Evolutionary conservation across 1,140 invertebrate genomes (phyloP).

Genomic region (Aphis craccivora): DNA sequence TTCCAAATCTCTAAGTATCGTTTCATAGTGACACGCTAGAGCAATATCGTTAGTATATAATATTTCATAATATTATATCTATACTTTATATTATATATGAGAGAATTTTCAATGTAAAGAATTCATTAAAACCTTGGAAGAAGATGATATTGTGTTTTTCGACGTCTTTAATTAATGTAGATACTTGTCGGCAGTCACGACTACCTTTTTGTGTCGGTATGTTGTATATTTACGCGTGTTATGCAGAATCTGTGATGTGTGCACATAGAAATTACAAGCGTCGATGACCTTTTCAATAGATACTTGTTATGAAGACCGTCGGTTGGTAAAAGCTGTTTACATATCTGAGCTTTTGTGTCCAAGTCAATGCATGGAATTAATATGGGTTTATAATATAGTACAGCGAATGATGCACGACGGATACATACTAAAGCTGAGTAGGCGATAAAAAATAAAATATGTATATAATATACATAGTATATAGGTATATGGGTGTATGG

Average conservation of each 20-base stretch:
- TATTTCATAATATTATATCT: not conserved
- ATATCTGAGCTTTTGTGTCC: not conserved
- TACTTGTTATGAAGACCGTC: not conserved
- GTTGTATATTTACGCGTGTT: not conserved
- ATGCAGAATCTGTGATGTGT: not conserved
- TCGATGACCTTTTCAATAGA: constrained; percentile 31
- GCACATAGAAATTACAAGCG: not conserved
- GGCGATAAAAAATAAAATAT: constrained; percentile 27
- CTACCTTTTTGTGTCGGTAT: not conserved
- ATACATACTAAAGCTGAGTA: not conserved
- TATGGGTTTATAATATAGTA: not conserved
- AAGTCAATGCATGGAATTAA: not conserved
- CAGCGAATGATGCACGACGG: not conserved
- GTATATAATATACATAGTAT: not conserved
- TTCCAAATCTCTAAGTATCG: not conserved
- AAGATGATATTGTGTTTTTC: not conserved
- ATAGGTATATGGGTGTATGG: not conserved
- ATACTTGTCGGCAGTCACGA: not conserved
- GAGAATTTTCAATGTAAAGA: not conserved
- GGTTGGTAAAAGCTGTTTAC: constrained; percentile 33
- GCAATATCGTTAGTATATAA: not conserved
- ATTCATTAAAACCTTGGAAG: not conserved
- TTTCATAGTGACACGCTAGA: not conserved
- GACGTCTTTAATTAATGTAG: constrained; percentile 30
- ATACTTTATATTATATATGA: not conserved